Conservation (phyloP, 2,797 vertebrate species). For the Sternarchorhynchus goeldii region DNA sequence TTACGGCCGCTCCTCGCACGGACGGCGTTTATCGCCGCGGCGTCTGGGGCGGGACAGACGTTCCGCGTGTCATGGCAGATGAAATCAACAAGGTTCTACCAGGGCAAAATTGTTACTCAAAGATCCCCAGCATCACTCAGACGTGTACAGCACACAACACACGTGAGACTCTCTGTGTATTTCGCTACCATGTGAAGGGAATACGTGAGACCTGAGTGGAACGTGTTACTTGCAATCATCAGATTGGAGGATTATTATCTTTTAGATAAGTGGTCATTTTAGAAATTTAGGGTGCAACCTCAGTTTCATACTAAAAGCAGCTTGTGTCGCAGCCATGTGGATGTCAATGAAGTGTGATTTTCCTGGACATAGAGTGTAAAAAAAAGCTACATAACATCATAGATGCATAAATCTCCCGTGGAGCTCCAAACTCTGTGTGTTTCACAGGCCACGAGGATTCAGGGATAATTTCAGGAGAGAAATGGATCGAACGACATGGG, state of each 20-base stretch:
- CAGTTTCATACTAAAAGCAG: constrained; percentile 7
- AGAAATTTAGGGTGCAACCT: constrained; percentile 22
- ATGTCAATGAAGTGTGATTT: constrained; percentile 26
- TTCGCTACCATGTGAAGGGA: background rate
- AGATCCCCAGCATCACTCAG: background rate
- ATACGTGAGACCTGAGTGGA: constrained; percentile 2
- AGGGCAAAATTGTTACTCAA: constrained; percentile 21
- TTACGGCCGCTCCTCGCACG: background rate
- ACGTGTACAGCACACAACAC: background rate
- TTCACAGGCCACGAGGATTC: constrained; percentile 50
- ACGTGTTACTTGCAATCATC: constrained; percentile 14
- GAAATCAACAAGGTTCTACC: background rate
- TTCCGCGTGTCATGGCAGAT: background rate
- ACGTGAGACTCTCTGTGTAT: background rate
- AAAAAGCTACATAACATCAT: constrained; percentile 62
- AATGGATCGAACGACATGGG: constrained; percentile 44
- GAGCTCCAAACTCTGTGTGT: constrained; percentile 59
- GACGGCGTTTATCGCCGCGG: background rate
- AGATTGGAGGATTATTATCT: constrained; percentile 33
- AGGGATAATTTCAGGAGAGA: constrained; percentile 61
- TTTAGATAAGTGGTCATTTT: background rate
- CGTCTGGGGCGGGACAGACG: constrained; percentile 8
- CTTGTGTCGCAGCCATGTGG: constrained; percentile 46
- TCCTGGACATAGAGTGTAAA: constrained; percentile 33
- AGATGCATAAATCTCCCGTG: constrained; percentile 66